Evolutionary conservation across 2,113 vertebrate genomes (phyloP).

Genomic region (Gallinago media): DNA sequence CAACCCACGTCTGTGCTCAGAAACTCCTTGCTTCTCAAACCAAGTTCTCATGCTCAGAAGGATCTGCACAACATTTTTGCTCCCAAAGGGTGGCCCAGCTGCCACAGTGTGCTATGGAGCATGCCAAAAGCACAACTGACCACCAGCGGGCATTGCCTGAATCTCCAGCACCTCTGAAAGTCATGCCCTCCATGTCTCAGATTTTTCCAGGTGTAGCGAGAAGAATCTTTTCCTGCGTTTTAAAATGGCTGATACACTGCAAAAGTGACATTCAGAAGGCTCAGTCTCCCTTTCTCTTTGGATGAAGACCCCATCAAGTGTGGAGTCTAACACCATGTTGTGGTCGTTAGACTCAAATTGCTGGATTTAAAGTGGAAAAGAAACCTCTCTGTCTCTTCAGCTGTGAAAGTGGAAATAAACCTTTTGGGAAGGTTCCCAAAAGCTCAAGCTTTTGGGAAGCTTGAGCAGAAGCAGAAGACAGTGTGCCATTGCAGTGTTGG

Average conservation of each 20-base stretch:
- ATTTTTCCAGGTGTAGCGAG: neutral
- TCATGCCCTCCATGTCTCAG: neutral
- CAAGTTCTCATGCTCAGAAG: neutral
- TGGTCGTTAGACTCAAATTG: neutral
- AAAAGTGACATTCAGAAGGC: neutral
- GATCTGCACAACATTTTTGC: neutral
- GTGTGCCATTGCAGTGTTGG: fast-evolving
- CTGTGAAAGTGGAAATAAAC: neutral
- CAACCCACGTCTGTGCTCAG: neutral
- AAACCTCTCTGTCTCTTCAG: neutral
- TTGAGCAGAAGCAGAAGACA: neutral
- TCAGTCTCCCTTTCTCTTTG: neutral
- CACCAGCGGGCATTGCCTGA: neutral
- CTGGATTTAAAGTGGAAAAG: neutral
- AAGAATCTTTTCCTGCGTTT: neutral
- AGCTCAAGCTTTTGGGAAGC: neutral
- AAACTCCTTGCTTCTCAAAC: neutral
- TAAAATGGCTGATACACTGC: neutral
- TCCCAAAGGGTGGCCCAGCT: neutral
- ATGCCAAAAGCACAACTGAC: neutral
- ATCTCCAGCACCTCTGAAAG: neutral
- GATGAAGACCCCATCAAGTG: neutral
- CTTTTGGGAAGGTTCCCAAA: neutral
- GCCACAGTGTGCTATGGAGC: neutral
- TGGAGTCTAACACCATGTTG: neutral